Base-by-base conservation (phyloP, 2,113 vertebrate genomes). In the Planiliza haematocheilus region DNA sequence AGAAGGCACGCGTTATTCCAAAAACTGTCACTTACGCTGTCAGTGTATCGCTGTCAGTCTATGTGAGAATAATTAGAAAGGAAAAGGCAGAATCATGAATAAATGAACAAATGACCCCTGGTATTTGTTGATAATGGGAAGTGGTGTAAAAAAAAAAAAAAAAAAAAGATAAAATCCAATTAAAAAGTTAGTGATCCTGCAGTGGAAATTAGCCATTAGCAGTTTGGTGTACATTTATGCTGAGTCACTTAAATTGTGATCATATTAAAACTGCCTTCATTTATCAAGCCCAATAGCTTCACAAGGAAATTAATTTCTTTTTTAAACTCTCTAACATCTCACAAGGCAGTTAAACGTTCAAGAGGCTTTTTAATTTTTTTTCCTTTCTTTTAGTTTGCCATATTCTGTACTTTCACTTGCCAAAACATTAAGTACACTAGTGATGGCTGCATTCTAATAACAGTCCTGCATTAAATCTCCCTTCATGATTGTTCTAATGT, bases 1-100 rank as follows among this genome's bases (percentile, higher is more conserved):
- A 21, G 41, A 70, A 43, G 2, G 60, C 12, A 49, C 43, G 37
- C 14, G 21, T 78, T 75, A 58, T 68, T 59, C 49, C 49, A 64
- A 59, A 55, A 16, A n/a, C 51, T 58, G 38, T 66, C 45, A 41
- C 48, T 17, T 46, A 42, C 16, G 53, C 30, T 46, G 43, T 49
- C 30, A 51, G 9, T 8, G 38, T 24, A 64, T 34, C 1, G 14
- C 50, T 50, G 60, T 70, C 65, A 67, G 17, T 1, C n/a, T 48
- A 21, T 17, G 34, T 50, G 24, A 34, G 18, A 42, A 50, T 50
- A 36, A 64, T 73, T 51, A 56, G 30, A 45, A 64, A 58, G 8
- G n/a, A 63, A 64, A 60, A 66, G n/a, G 13, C 16, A 21, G 55
- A 57, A 7, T 51, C 14, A 13, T 64, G 56, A 70, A 67, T 30